Base-by-base conservation (phyloP, 2,113 vertebrate species). In the Zootoca vivipara region DNA sequence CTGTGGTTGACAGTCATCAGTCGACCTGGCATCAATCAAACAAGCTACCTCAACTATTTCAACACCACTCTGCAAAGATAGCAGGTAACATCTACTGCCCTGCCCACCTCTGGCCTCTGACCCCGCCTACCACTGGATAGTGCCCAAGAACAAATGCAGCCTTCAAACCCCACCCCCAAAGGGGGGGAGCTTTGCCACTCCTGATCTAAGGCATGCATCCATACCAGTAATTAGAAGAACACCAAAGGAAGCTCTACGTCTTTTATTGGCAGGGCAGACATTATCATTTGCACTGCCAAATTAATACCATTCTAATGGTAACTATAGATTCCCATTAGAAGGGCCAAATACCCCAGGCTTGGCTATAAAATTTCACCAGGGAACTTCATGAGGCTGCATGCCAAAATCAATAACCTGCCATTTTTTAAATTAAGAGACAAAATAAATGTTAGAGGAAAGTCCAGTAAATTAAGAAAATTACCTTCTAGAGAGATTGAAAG, bases 381-480 rank as follows among this genome's bases (percentile, higher is more conserved):
- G 95, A 83, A 94, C 91, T 90, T 95, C 56, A 93, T 94, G 95
- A 96, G 94, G 95, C 94, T 96, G 95, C 94, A 95, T 67, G 85
- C 91, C 86, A 96, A 96, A 97, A 98, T 99, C 98, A 96, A 98
- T 98, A 98, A 94, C 94, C 94, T 97, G 97, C 96, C 96, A 98
- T 98, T 98, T 98, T 96, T 97, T 62, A 62, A 98, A 98, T 98
- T 98, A 98, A 98, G 98, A 97, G 93, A 97, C 95, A 97, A 97
- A 97, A 97, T 97, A 97, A 97, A 97, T 97, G 96, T 96, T 96
- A 96, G 93, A 95, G 89, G 93, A 96, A 98, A 95, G 95, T 96
- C 96, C 95, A 97, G 93, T 96, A 97, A 98, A 98, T 98, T 98
- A 98, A 95, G 96, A 96, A 98, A 98, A 98, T 96, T 96, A 97